phyloP scores from a whole-genome alignment of 2,888 invertebrate species.

The Diplazon laetatorius region DNA sequence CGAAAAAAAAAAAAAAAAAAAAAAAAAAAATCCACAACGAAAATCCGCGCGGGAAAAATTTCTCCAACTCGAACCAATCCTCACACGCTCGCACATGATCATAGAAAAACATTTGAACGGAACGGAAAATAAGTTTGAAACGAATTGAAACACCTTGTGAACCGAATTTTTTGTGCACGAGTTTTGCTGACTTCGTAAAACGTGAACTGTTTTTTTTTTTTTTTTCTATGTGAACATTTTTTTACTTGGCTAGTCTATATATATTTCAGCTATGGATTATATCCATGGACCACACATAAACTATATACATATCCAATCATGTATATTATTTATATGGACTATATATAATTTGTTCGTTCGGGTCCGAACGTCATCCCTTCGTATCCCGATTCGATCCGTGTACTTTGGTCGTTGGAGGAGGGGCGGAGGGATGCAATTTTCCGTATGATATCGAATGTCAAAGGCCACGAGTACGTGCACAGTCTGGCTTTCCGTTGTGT shows the following conservation, averaged over 20 bases:
- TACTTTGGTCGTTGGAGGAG: too few relatives aligned
- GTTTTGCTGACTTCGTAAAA: constrained; percentile 7
- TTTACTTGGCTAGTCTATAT: too few relatives aligned
- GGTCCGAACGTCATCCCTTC: constrained; percentile 3
- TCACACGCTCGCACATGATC: constrained; percentile 9
- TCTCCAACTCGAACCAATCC: constrained; percentile 33
- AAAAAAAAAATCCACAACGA: too few relatives aligned
- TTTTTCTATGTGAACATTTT: too few relatives aligned
- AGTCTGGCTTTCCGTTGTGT: background rate
- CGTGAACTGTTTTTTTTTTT: constrained; percentile 13
- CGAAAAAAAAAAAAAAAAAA: constrained; percentile 28
- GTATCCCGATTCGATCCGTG: constrained; percentile 14
- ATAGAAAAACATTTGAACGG: constrained; percentile 11
- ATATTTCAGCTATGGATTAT: too few relatives aligned
- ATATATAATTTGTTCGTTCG: too few relatives aligned
- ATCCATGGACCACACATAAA: too few relatives aligned
- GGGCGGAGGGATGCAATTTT: constrained; percentile 6
- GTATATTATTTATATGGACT: too few relatives aligned
- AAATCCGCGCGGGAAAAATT: constrained; percentile 27
- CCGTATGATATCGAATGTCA: constrained; percentile 12
- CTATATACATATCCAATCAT: too few relatives aligned
- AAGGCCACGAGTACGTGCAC: constrained; percentile 5
- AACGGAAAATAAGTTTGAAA: constrained; percentile 25
- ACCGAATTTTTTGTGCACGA: background rate
- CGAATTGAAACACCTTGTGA: constrained; percentile 20